phyloP scores from a whole-genome alignment of 1,140 invertebrate species.

The Papilio machaon region DNA sequence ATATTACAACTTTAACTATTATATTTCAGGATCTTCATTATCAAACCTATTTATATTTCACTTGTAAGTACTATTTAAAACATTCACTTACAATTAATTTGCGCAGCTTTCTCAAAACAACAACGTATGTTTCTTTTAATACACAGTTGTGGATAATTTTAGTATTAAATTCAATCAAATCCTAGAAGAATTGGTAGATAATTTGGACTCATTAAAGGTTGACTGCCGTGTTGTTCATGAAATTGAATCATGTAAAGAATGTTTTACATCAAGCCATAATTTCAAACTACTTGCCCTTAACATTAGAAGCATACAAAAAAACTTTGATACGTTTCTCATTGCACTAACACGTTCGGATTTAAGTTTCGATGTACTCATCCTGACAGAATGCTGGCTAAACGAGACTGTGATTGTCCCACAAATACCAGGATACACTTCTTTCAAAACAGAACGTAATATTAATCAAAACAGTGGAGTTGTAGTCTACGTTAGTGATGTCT shows the following conservation, averaged over 20 bases:
- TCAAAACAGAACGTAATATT: conserved; percentile 40
- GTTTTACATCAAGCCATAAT: conserved; percentile 9
- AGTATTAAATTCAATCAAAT: conserved; percentile 32
- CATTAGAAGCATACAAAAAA: conserved; percentile 39
- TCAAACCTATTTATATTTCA: neutral
- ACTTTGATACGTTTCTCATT: conserved; percentile 37
- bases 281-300: conserved; percentile 37
- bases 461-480: conserved; percentile 51
- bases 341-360: conserved; percentile 30
- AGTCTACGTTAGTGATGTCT: conserved; percentile 42
- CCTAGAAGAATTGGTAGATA: conserved; percentile 19
- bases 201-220: conserved; percentile 22
- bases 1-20: conserved; percentile 19
- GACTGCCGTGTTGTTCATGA: conserved; percentile 31
- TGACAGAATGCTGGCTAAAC: too few species aligned
- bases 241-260: conserved; percentile 31
- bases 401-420: too few species aligned
- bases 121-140: neutral
- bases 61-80: neutral
- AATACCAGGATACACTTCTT: neutral
- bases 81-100: neutral
- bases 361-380: too few species aligned
- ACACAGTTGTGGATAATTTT: neutral
- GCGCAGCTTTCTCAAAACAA: neutral
- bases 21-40: neutral